Evolutionary conservation across 2,113 vertebrate genomes (phyloP).

Genomic region (Fregetta grallaria): DNA sequence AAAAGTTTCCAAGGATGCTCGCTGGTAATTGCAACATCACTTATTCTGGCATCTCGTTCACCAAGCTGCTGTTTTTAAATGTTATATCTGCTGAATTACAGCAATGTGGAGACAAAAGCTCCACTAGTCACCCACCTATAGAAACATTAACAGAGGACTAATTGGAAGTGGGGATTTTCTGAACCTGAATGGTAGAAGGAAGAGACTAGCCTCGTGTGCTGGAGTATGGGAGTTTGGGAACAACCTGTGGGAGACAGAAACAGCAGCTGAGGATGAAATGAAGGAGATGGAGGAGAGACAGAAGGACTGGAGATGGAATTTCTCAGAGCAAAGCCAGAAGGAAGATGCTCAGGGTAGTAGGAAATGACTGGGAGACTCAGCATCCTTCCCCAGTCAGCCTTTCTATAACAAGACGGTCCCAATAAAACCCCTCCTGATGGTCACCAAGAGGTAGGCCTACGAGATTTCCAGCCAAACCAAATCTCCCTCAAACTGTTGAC

Average conservation of each 20-base stretch:
- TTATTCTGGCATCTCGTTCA: background rate
- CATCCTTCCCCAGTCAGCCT: background rate
- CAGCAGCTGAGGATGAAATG: background rate
- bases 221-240: background rate
- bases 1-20: background rate
- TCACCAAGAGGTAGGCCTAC: background rate
- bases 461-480: background rate
- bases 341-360: background rate
- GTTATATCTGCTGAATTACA: background rate
- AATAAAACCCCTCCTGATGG: background rate
- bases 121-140: background rate
- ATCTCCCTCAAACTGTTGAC: background rate
- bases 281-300: background rate
- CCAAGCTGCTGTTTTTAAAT: background rate
- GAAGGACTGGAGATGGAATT: background rate
- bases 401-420: background rate
- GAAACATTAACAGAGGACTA: background rate
- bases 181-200: background rate
- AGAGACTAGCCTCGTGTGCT: background rate
- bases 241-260: background rate
- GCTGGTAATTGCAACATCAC: background rate
- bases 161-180: background rate
- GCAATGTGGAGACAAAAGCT: background rate
- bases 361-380: background rate
- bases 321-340: background rate